Conservation (phyloP, 2,888 invertebrate species). For the Biston stratarius region DNA sequence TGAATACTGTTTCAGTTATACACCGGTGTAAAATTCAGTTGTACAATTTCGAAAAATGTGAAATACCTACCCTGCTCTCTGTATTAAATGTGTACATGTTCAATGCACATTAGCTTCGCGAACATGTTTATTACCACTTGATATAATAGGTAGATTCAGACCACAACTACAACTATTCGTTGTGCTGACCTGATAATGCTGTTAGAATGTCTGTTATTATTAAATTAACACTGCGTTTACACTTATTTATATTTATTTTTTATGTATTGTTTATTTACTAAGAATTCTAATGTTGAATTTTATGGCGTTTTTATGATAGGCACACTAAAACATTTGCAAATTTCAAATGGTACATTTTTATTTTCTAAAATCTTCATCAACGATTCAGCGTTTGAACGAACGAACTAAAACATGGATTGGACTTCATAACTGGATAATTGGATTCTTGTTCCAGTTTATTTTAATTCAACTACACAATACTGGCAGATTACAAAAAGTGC, state of each 20-base stretch:
- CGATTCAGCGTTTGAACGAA: neutral
- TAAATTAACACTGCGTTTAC: slow-evolving; percentile 43
- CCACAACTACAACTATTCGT: slow-evolving; percentile 28
- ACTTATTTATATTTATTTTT: slow-evolving; percentile 19
- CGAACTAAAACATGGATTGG: no score
- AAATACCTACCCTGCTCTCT: no score
- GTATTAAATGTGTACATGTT: no score
- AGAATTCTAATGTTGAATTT: neutral
- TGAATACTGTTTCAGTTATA: neutral
- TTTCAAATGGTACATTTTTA: neutral
- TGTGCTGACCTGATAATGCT: slow-evolving; percentile 39
- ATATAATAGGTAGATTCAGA: neutral
- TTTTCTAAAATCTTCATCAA: neutral
- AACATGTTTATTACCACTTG: neutral
- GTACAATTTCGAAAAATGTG: no score
- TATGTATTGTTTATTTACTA: slow-evolving; percentile 24
- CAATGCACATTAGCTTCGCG: no score
- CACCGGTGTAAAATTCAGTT: neutral
- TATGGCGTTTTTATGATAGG: neutral
- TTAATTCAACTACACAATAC: no score
- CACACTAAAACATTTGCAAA: neutral
- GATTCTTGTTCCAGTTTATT: no score
- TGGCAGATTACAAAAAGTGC: no score
- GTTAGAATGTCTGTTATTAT: slow-evolving; percentile 42
- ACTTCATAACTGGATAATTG: no score